Conservation (phyloP, 2,888 invertebrate genomes). For the Omphaloscelis lunosa region DNA sequence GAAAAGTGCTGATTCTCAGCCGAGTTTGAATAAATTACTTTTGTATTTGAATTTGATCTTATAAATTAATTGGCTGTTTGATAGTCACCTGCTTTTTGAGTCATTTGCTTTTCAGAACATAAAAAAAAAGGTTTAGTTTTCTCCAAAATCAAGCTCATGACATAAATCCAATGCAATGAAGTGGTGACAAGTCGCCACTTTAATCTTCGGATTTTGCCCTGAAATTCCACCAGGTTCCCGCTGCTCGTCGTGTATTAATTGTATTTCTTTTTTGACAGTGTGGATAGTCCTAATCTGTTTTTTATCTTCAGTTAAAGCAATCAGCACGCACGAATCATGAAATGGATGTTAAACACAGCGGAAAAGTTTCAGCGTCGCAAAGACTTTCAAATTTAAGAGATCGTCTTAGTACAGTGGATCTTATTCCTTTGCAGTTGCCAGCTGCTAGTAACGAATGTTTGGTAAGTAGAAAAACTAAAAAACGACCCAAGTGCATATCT, state of each 20-base stretch:
- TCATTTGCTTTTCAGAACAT: not conserved
- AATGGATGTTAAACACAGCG: slow-evolving; percentile 75
- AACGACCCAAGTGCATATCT: not conserved
- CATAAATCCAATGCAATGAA: not conserved
- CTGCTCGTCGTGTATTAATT: not conserved
- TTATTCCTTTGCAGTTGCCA: slow-evolving; percentile 86
- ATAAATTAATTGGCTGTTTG: not conserved
- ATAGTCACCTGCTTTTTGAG: not conserved
- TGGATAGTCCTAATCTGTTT: not conserved
- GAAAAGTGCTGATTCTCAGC: no score
- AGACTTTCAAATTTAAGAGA: slow-evolving; percentile 85
- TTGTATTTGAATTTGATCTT: no score
- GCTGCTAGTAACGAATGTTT: slow-evolving; percentile 80
- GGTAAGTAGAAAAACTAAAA: slow-evolving; percentile 69
- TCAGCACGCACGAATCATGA: slow-evolving; percentile 76
- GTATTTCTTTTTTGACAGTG: not conserved
- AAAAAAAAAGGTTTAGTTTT: not conserved
- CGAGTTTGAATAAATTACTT: no score
- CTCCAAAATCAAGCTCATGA: not conserved
- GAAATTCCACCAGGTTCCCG: not conserved
- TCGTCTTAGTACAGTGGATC: slow-evolving; percentile 84
- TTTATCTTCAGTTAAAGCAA: slow-evolving; percentile 76
- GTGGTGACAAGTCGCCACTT: not conserved
- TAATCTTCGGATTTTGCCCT: not conserved
- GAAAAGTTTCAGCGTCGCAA: slow-evolving; percentile 87